Conservation (phyloP, 1,140 invertebrate species). For the Drosophila persimilis region DNA sequence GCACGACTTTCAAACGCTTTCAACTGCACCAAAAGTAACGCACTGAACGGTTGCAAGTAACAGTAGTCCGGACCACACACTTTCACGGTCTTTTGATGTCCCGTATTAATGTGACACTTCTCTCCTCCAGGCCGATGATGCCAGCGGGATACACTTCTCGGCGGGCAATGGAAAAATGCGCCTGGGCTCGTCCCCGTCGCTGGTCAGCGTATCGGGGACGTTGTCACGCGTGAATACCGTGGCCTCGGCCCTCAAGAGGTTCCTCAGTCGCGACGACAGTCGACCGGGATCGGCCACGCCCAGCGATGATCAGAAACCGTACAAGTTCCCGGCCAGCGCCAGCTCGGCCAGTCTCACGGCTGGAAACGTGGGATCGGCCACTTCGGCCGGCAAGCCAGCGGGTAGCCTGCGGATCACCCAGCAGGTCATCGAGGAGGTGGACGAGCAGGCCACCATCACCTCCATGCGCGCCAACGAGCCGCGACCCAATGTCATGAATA, state of each 20-base stretch:
- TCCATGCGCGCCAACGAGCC: constrained; percentile 86
- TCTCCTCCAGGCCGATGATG: constrained; percentile 85
- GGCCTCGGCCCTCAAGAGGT: constrained; percentile 88
- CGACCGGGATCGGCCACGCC: constrained; percentile 75
- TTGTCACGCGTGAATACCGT: constrained; percentile 89
- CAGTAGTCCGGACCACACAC: constrained; percentile 33
- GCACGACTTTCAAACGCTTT: constrained; percentile 61
- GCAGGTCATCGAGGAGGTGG: constrained; percentile 92
- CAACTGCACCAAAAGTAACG: constrained; percentile 44
- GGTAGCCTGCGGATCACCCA: constrained; percentile 89
- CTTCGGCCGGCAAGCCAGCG: constrained; percentile 46
- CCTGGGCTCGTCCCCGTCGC: constrained; percentile 84
- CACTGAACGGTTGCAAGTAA: constrained; percentile 51
- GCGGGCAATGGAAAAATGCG: constrained; percentile 84
- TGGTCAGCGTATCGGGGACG: constrained; percentile 85
- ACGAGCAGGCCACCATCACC: constrained; percentile 91
- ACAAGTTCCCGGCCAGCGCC: constrained; percentile 73
- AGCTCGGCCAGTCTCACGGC: constrained; percentile 67
- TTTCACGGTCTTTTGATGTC: neutral
- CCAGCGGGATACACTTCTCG: constrained; percentile 89
- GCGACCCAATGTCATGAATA: constrained; percentile 85
- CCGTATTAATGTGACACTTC: neutral
- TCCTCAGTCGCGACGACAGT: constrained; percentile 89
- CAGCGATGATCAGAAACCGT: constrained; percentile 67
- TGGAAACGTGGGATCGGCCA: constrained; percentile 18